Evolutionary conservation across 1,140 invertebrate species (phyloP).

Genomic region (Tachypleus tridentatus): DNA sequence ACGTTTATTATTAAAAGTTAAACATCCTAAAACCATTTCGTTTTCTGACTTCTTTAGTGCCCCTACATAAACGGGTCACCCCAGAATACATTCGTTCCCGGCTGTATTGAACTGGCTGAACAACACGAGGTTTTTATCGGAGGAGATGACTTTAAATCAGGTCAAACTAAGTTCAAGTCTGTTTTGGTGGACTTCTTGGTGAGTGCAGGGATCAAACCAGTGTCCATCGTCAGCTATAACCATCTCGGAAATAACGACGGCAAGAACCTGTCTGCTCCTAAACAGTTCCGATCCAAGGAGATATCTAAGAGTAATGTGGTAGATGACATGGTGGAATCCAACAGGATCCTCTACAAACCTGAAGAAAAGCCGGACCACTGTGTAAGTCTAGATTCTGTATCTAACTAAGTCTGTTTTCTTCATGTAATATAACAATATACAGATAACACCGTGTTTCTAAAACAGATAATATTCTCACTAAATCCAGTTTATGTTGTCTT

Average conservation of each 20-base stretch:
- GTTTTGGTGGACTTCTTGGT: slow-evolving; percentile 92
- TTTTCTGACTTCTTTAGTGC: slow-evolving; percentile 40
- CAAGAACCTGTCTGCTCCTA: slow-evolving; percentile 81
- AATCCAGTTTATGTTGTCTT: too few species aligned
- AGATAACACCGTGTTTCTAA: too few species aligned
- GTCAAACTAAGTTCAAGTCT: slow-evolving; percentile 93
- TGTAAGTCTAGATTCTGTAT: too few species aligned
- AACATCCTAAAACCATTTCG: too few species aligned
- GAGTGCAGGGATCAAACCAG: slow-evolving; percentile 81
- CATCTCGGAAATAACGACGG: slow-evolving; percentile 97
- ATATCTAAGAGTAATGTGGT: slow-evolving; percentile 93
- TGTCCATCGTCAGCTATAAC: slow-evolving; percentile 96
- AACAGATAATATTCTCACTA: too few species aligned
- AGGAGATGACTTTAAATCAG: slow-evolving; percentile 95
- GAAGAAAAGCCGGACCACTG: slow-evolving; percentile 78
- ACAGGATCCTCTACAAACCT: slow-evolving; percentile 61
- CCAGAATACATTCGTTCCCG: slow-evolving; percentile 90
- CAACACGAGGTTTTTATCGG: slow-evolving; percentile 63
- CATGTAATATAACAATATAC: too few species aligned
- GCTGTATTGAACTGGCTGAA: slow-evolving; percentile 71
- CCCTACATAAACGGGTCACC: slow-evolving; percentile 93
- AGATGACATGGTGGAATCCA: slow-evolving; percentile 87
- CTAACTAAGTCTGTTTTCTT: too few species aligned
- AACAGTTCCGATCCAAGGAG: slow-evolving; percentile 64
- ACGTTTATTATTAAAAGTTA: too few species aligned